These are phyloP conservation scores for Onthophagus taurus DNA, from an alignment of 1,140 invertebrate species.

Conservation along the genomic window DNA sequence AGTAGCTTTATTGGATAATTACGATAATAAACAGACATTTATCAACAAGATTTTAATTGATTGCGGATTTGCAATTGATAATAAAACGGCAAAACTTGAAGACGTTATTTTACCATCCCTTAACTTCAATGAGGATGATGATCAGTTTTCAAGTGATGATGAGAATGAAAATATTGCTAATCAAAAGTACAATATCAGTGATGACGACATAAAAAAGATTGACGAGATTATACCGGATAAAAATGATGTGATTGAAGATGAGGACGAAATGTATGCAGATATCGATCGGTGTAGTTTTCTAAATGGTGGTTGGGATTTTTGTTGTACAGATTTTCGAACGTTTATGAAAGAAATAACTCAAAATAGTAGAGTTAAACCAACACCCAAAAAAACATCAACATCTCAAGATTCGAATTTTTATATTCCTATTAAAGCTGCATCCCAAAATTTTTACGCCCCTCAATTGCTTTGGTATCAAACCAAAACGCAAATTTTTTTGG, in stretches of 20 bases:
- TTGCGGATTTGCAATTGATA: constrained; percentile 23
- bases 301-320: background rate
- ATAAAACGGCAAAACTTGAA: background rate
- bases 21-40: constrained; percentile 16
- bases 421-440: constrained; percentile 20
- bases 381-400: too few relatives aligned
- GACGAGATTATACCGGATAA: background rate
- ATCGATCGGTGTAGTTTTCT: constrained; percentile 2
- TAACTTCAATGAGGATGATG: background rate
- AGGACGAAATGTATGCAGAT: constrained; percentile 13
- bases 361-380: too few relatives aligned
- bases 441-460: constrained; percentile 23
- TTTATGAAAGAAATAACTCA: too few relatives aligned
- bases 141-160: too few relatives aligned
- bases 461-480: constrained; percentile 28
- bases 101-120: constrained; percentile 21
- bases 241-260: constrained; percentile 1
- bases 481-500: constrained; percentile 18
- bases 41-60: constrained; percentile 26
- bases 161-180: too few relatives aligned
- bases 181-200: too few relatives aligned
- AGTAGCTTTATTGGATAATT: constrained; percentile 23
- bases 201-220: background rate
- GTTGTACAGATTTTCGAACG: too few relatives aligned
- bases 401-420: too few relatives aligned